Conservation (phyloP, 2,888 invertebrate species). For the Cryptocephalus primarius region DNA sequence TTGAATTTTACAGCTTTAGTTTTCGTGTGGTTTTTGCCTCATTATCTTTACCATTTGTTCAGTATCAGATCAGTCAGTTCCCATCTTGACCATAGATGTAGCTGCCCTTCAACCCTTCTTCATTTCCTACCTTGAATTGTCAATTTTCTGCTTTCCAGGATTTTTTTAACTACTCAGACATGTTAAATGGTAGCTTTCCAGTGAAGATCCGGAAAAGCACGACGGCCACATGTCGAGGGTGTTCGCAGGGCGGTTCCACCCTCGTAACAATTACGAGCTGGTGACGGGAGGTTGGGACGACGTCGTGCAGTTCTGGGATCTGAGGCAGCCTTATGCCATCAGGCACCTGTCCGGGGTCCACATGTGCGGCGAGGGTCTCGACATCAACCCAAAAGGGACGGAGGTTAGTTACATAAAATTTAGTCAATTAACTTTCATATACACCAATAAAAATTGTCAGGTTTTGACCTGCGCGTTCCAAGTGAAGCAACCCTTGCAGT, state of each 20-base stretch:
- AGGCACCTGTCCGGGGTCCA: conserved; percentile 48
- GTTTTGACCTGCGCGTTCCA: conserved; percentile 52
- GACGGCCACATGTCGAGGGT: conserved; percentile 56
- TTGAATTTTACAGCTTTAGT: too few species aligned
- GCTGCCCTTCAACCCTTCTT: too few species aligned
- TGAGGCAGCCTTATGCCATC: conserved; percentile 49
- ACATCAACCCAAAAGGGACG: conserved; percentile 51
- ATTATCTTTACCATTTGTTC: too few species aligned
- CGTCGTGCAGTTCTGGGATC: conserved; percentile 57
- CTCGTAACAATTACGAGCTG: conserved; percentile 51
- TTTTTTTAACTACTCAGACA: too few species aligned
- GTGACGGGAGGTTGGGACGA: conserved; percentile 60
- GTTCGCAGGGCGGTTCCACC: conserved; percentile 54
- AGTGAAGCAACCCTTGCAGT: conserved; percentile 46
- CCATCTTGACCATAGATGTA: too few species aligned
- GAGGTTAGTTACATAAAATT: conserved; percentile 36
- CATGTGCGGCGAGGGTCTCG: conserved; percentile 56
- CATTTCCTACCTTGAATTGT: too few species aligned
- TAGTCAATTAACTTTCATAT: background rate
- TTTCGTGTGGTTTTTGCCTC: too few species aligned
- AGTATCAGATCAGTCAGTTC: too few species aligned
- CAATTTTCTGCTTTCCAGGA: too few species aligned
- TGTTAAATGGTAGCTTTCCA: conserved; percentile 22
- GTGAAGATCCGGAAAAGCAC: conserved; percentile 33
- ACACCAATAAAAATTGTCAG: background rate